These are phyloP conservation scores for Chaetodon trifascialis DNA, from an alignment of 2,113 vertebrate genomes.

Conservation along the genomic window DNA sequence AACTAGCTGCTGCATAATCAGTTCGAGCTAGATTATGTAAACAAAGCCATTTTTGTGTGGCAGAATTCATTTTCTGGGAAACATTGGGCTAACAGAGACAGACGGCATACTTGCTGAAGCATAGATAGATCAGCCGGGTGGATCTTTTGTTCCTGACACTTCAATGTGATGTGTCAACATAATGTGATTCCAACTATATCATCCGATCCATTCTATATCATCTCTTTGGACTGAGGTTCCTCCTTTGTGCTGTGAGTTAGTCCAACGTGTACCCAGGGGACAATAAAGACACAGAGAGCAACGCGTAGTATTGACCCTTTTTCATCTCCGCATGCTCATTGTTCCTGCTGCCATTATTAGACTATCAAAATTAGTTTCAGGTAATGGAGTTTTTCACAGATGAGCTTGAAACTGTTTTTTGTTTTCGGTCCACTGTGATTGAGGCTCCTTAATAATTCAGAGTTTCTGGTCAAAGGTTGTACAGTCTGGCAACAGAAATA, in stretches of 20 bases:
- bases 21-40: not conserved
- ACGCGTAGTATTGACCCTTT: not conserved
- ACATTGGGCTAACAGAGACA: not conserved
- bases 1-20: not conserved
- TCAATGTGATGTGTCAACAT: conserved; percentile 1
- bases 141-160: not conserved
- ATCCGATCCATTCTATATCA: not conserved
- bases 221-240: not conserved
- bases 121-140: not conserved
- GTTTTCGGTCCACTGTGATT: not conserved
- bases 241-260: not conserved
- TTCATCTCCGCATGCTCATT: conserved; percentile 15
- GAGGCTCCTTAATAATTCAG: not conserved
- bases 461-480: not conserved
- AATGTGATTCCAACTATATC: not conserved
- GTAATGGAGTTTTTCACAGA: not conserved
- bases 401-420: not conserved
- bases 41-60: not conserved
- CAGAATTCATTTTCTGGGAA: not conserved
- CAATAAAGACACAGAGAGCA: not conserved
- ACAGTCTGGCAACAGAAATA: not conserved
- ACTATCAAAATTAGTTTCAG: conserved; percentile 17
- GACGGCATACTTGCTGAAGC: not conserved
- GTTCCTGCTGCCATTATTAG: conserved; percentile 11
- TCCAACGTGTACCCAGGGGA: not conserved